These are phyloP conservation scores for Geococcyx californianus DNA, from an alignment of 2,113 vertebrate genomes.

Conservation along the genomic window DNA sequence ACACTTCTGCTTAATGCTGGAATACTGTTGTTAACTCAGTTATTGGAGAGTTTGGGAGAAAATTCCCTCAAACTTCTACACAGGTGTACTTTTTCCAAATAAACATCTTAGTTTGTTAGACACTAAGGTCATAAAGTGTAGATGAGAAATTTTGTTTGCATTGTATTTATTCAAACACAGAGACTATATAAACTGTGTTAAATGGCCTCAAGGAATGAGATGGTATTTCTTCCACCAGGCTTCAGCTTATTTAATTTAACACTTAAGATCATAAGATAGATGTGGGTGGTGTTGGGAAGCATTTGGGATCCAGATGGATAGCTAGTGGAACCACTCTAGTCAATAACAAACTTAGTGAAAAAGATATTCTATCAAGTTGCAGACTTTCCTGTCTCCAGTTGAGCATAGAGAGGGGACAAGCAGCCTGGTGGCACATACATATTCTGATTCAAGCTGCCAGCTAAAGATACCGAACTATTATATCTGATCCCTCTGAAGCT, in stretches of 20 bases:
- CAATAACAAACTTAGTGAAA: constrained; percentile 48
- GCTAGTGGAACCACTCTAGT: constrained; percentile 1
- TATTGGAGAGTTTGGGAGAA: background rate
- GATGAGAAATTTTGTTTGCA: background rate
- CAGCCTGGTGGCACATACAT: background rate
- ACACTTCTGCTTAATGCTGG: background rate
- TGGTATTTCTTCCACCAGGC: background rate
- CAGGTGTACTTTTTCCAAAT: background rate
- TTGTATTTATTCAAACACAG: background rate
- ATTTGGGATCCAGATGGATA: constrained; percentile 20
- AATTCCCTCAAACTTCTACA: background rate
- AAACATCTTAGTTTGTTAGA: background rate
- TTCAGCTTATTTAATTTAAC: constrained; percentile 12
- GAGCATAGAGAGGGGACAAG: background rate
- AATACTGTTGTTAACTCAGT: background rate
- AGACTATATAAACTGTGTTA: background rate
- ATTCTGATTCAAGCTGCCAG: background rate
- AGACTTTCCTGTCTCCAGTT: constrained; percentile 41
- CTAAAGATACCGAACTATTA: background rate
- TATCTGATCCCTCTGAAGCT: constrained; percentile 3
- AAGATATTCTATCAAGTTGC: background rate
- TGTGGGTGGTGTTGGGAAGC: constrained; percentile 30
- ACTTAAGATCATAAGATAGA: background rate
- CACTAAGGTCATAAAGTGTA: background rate
- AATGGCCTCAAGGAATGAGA: background rate